A percentile compares a stretch with the other conserved stretches of the same genome.
Evolutionary conservation across 1,140 invertebrate species (phyloP).

Genomic region (Odontomachus brunneus): DNA sequence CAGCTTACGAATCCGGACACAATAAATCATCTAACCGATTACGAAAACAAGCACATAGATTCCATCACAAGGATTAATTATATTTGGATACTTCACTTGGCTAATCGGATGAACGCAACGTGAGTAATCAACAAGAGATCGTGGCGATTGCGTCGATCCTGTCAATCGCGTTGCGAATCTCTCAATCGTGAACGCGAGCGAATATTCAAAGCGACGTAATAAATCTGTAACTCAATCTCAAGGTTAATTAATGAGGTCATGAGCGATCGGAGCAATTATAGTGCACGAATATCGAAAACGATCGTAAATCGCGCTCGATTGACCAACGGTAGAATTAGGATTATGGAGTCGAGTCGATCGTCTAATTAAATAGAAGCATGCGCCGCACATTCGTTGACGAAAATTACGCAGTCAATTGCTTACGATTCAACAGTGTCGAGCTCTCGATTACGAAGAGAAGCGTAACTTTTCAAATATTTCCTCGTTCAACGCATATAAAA

Average conservation of each 20-base stretch:
- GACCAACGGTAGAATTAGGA: too few relatives aligned
- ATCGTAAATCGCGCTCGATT: too few relatives aligned
- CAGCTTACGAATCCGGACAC: constrained; percentile 87
- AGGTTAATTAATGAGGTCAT: constrained; percentile 19
- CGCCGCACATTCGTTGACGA: too few relatives aligned
- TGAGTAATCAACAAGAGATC: constrained; percentile 66
- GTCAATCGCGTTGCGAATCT: not conserved
- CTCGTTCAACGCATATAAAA: too few relatives aligned
- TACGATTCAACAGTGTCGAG: too few relatives aligned
- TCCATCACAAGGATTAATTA: constrained; percentile 88
- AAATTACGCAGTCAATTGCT: too few relatives aligned
- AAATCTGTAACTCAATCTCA: constrained; percentile 8
- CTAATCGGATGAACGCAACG: constrained; percentile 86
- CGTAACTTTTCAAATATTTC: too few relatives aligned
- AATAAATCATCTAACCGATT: constrained; percentile 87
- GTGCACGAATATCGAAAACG: too few relatives aligned
- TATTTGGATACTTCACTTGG: constrained; percentile 85
- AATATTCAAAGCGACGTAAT: constrained; percentile 12
- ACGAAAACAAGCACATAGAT: constrained; percentile 87
- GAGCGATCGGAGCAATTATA: too few relatives aligned
- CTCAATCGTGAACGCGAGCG: not conserved
- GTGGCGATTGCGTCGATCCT: not conserved
- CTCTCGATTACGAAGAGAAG: too few relatives aligned
- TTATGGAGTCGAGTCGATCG: too few relatives aligned
- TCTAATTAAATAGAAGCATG: too few relatives aligned